A percentile compares a stretch with the other conserved stretches of the same genome.
phyloP scores from a whole-genome alignment of 2,113 vertebrate genomes.

The Oncorhynchus gorbuscha region DNA sequence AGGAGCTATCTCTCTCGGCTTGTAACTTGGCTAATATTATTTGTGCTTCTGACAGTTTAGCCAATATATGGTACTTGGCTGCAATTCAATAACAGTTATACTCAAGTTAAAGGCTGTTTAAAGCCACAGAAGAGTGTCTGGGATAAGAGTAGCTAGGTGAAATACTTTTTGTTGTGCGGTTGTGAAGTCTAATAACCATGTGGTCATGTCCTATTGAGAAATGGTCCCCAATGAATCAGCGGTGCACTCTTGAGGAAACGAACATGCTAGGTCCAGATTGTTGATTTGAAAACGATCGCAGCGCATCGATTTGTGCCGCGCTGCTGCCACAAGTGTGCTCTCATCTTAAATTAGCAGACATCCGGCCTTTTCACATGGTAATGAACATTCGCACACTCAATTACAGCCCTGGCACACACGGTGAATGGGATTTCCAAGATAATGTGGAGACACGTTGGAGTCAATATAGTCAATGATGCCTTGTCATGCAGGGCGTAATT shows the following conservation, averaged over 20 bases:
- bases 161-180: slow-evolving; percentile 36
- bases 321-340: slow-evolving; percentile 39
- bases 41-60: slow-evolving; percentile 60
- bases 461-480: slow-evolving; percentile 33
- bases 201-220: slow-evolving; percentile 63
- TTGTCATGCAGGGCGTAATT: slow-evolving; percentile 23
- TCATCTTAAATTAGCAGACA: slow-evolving; percentile 62
- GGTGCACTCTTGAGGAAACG: slow-evolving; percentile 52
- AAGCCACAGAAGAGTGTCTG: slow-evolving; percentile 36
- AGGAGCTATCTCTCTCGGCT: slow-evolving; percentile 47
- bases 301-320: slow-evolving; percentile 59
- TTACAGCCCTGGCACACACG: slow-evolving; percentile 34
- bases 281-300: slow-evolving; percentile 55
- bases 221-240: slow-evolving; percentile 67
- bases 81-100: slow-evolving; percentile 59
- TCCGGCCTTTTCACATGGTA: slow-evolving; percentile 60
- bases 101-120: slow-evolving; percentile 54
- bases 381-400: slow-evolving; percentile 61
- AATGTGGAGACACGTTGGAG: slow-evolving; percentile 23
- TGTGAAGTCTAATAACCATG: slow-evolving; percentile 65
- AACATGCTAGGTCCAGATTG: slow-evolving; percentile 28
- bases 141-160: slow-evolving; percentile 43
- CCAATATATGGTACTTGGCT: slow-evolving; percentile 69
- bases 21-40: slow-evolving; percentile 64
- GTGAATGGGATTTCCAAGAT: slow-evolving; percentile 31